phyloP scores from a whole-genome alignment of 2,797 vertebrate species.

The Aldrovandia affinis region DNA sequence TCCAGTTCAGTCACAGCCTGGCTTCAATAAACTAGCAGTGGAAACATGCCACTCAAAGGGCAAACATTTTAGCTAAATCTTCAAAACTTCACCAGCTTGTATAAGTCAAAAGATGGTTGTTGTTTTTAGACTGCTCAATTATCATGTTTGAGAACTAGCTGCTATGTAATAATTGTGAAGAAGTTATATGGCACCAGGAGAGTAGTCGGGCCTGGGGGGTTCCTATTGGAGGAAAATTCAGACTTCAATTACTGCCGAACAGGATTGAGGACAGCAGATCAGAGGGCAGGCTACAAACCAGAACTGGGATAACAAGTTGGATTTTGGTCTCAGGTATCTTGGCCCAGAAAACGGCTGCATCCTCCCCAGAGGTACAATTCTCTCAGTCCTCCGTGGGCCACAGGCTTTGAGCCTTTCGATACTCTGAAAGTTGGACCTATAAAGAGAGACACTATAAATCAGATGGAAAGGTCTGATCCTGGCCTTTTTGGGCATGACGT shows the following conservation, averaged over 20 bases:
- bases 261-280: slow-evolving; percentile 19
- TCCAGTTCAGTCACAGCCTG: slow-evolving; percentile 47
- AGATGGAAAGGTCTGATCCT: neutral
- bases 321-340: neutral
- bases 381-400: too few species aligned
- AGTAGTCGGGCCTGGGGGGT: neutral
- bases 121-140: neutral
- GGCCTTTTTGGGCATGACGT: neutral
- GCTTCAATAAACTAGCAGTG: slow-evolving; percentile 44
- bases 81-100: neutral
- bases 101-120: neutral
- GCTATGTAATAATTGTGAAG: neutral
- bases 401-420: neutral
- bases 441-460: neutral
- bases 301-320: slow-evolving; percentile 10
- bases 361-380: too few species aligned
- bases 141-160: neutral
- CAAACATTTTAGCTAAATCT: slow-evolving; percentile 12
- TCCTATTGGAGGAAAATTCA: slow-evolving; percentile 4
- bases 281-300: slow-evolving; percentile 8
- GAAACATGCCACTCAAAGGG: slow-evolving; percentile 11
- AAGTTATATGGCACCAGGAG: neutral
- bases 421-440: neutral
- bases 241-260: slow-evolving; percentile 30
- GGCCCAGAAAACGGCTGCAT: neutral